phyloP scores from a whole-genome alignment of 2,797 vertebrate genomes.

The Sardinella longiceps region DNA sequence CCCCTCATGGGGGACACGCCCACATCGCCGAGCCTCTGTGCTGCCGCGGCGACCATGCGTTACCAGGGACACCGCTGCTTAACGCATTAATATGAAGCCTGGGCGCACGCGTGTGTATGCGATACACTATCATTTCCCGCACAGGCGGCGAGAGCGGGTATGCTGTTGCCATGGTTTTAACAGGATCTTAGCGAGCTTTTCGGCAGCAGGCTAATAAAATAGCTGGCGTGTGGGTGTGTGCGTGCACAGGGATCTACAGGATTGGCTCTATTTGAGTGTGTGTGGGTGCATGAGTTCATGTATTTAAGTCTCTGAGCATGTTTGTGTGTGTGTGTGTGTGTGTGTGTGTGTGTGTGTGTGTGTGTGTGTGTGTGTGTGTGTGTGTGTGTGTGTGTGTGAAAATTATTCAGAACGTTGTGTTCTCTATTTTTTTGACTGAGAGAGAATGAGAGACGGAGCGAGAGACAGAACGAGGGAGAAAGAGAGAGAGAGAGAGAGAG shows the following conservation, averaged over 20 bases:
- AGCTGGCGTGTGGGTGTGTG: constrained; percentile 29
- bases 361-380: constrained; percentile 36
- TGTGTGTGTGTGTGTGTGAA: constrained; percentile 20
- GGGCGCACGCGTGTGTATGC: neutral
- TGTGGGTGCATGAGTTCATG: constrained; percentile 32
- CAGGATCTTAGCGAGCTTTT: constrained; percentile 60
- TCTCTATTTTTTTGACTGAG: neutral
- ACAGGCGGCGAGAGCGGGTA: constrained; percentile 46
- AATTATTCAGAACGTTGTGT: constrained; percentile 9
- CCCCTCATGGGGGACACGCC: neutral
- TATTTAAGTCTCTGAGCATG: constrained; percentile 43
- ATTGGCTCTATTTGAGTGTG: constrained; percentile 41
- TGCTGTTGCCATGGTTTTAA: constrained; percentile 66
- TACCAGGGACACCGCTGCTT: constrained; percentile 39
- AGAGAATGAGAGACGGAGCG: neutral
- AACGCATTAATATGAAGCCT: constrained; percentile 27
- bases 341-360: constrained; percentile 24
- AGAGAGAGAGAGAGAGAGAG: constrained; percentile 6
- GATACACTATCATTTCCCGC: constrained; percentile 42
- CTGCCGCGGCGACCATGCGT: neutral
- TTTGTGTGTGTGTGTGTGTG: constrained; percentile 47
- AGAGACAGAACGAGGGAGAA: neutral
- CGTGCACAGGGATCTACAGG: constrained; percentile 6
- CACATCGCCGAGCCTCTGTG: neutral
- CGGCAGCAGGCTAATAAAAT: constrained; percentile 51